Evolutionary conservation across 2,797 vertebrate species (phyloP).

Genomic region (Potorous gilbertii): DNA sequence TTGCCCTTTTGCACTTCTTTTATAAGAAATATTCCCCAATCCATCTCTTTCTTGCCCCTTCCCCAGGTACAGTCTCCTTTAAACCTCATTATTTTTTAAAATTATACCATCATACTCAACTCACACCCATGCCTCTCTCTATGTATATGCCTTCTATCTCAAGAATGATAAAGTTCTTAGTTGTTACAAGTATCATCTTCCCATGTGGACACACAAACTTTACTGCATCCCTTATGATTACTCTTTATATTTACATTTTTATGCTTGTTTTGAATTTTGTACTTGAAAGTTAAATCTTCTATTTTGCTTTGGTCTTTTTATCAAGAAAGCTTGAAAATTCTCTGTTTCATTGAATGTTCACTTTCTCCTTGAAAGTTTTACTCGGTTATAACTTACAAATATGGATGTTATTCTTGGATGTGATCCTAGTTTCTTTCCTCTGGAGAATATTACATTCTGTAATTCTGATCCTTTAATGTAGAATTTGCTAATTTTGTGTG

Average conservation of each 20-base stretch:
- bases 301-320: not conserved
- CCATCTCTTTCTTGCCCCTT: too few species aligned
- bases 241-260: not conserved
- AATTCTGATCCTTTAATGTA: not conserved
- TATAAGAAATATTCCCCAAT: too few species aligned
- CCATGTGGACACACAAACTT: too few species aligned
- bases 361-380: not conserved
- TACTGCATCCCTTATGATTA: too few species aligned
- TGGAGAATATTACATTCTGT: not conserved
- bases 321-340: not conserved
- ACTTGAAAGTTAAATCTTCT: not conserved
- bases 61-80: too few species aligned
- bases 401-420: not conserved
- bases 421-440: not conserved
- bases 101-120: too few species aligned
- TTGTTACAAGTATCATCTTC: too few species aligned
- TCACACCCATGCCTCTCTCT: too few species aligned
- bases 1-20: too few species aligned
- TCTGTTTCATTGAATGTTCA: not conserved
- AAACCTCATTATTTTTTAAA: too few species aligned
- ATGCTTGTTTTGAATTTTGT: not conserved
- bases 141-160: too few species aligned
- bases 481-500: not conserved
- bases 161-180: too few species aligned
- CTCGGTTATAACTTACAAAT: not conserved